Conservation (phyloP, 1,140 invertebrate genomes). For the Pseudomyrmex pallidus region DNA sequence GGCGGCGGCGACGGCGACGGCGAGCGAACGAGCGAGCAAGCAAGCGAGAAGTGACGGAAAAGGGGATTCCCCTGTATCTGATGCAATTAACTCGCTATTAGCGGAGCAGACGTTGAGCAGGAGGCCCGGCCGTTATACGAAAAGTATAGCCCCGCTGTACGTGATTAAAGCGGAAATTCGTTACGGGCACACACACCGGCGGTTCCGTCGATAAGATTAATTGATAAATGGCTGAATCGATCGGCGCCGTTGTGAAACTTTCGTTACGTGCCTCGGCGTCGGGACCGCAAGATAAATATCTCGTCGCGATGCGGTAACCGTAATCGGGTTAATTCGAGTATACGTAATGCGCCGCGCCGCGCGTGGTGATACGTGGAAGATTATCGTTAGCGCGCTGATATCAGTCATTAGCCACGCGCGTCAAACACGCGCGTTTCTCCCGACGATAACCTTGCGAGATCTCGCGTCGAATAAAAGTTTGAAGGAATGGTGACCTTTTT, state of each 20-base stretch:
- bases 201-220: constrained; percentile 77
- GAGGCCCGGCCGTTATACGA: constrained; percentile 70
- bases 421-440: neutral
- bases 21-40: constrained; percentile 46
- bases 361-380: constrained; percentile 49
- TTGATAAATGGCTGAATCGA: constrained; percentile 77
- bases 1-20: constrained; percentile 18
- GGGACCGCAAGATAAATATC: constrained; percentile 69
- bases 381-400: constrained; percentile 60
- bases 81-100: constrained; percentile 80
- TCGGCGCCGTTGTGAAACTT: constrained; percentile 69
- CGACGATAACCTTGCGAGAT: constrained; percentile 36
- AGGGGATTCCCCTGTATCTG: constrained; percentile 73
- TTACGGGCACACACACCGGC: constrained; percentile 65
- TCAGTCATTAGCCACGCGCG: constrained; percentile 18
- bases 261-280: constrained; percentile 42
- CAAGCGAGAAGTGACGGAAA: constrained; percentile 74
- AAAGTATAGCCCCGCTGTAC: constrained; percentile 71
- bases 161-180: constrained; percentile 76
- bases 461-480: neutral
- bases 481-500: neutral
- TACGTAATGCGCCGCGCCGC: constrained; percentile 45
- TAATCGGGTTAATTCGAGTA: constrained; percentile 68
- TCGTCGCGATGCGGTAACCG: constrained; percentile 57
- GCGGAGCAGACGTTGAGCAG: constrained; percentile 75